Evolutionary conservation across 1,140 invertebrate species (phyloP).

Genomic region (Solenopsis invicta): DNA sequence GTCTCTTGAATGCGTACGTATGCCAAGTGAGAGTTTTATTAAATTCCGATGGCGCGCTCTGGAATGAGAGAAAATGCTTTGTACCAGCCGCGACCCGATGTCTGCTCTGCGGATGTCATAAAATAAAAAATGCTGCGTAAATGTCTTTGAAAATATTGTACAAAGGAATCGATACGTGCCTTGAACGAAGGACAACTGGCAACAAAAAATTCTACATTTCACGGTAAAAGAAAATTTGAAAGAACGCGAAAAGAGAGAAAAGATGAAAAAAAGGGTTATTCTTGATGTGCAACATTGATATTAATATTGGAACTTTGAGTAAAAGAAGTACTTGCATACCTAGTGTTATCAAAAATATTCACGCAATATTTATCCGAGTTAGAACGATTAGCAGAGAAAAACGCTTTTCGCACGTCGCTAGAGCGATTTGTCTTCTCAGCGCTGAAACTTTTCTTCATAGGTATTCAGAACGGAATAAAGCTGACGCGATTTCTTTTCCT

Average conservation of each 20-base stretch:
- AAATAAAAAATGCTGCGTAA: conserved; percentile 62
- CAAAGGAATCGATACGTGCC: conserved; percentile 55
- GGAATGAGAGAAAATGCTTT: conserved; percentile 75
- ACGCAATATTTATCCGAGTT: not conserved
- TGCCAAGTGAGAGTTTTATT: conserved; percentile 70
- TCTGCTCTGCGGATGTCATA: conserved; percentile 66
- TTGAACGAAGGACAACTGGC: not conserved
- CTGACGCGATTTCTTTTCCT: conserved; percentile 55
- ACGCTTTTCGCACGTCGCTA: conserved; percentile 23
- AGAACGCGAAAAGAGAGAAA: not conserved
- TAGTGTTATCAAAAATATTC: not conserved
- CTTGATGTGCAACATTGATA: not conserved
- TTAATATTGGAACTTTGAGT: not conserved
- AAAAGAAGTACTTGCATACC: not conserved
- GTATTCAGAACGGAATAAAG: conserved; percentile 47
- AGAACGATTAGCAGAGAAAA: not conserved
- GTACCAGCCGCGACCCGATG: conserved; percentile 53
- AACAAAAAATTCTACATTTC: conserved; percentile 14
- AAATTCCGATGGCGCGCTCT: conserved; percentile 72
- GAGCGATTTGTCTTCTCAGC: conserved; percentile 37
- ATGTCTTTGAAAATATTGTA: conserved; percentile 64
- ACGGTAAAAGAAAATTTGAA: not conserved
- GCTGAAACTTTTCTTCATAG: conserved; percentile 24
- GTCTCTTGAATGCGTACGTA: conserved; percentile 58
- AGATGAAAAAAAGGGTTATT: not conserved